Conservation (phyloP, 35 echinoderm and acorn worm genomes). For the Patiria miniata region DNA sequence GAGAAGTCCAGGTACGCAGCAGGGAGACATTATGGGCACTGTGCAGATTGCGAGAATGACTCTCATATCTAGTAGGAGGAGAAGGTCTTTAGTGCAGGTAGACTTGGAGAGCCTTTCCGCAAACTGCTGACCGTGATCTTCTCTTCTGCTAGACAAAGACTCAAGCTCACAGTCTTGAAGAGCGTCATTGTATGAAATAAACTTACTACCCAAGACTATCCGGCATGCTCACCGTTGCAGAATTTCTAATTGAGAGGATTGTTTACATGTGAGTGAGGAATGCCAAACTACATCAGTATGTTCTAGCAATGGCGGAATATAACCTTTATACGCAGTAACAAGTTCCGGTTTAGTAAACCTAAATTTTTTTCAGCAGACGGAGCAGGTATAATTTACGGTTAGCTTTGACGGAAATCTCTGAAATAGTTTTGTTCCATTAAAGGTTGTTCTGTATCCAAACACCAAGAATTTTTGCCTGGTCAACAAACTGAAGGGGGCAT, state of each 20-base stretch:
- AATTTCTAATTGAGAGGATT: background rate
- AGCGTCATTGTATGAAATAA: background rate
- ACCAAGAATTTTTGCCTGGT: background rate
- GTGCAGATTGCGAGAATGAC: too few relatives aligned
- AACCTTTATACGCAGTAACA: background rate
- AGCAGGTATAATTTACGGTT: background rate
- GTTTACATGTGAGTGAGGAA: background rate
- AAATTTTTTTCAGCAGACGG: background rate
- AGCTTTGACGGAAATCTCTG: background rate
- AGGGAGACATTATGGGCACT: too few relatives aligned
- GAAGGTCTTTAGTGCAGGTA: background rate
- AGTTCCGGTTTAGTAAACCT: background rate
- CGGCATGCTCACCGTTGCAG: background rate
- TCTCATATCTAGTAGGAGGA: too few relatives aligned
- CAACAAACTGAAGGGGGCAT: slow-evolving; percentile 6
- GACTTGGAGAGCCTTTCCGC: background rate
- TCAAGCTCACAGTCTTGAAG: background rate
- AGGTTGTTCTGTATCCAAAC: background rate
- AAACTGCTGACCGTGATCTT: background rate
- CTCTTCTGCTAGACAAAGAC: background rate
- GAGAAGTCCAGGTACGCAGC: too few relatives aligned
- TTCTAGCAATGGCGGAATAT: background rate
- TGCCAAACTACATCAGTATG: background rate
- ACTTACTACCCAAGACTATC: background rate
- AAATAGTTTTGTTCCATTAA: background rate